These are phyloP conservation scores for Pollimyrus isidori DNA, from an alignment of 2,113 vertebrate species.

Conservation along the genomic window DNA sequence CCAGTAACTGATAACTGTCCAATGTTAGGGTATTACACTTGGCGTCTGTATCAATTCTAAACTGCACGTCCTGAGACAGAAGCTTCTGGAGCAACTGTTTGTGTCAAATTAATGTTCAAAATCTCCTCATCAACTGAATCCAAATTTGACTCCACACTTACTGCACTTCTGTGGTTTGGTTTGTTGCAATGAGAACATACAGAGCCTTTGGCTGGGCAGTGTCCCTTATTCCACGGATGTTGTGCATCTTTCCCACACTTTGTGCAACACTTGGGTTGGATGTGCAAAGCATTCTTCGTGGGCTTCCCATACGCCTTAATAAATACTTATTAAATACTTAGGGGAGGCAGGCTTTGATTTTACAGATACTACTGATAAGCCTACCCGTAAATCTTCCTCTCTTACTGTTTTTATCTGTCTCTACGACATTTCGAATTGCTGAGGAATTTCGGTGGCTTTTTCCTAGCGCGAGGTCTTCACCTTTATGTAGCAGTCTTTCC, in stretches of 20 bases:
- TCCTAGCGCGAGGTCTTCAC: not conserved
- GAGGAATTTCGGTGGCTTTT: not conserved
- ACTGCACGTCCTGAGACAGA: too few species aligned
- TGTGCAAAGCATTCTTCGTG: slow-evolving; percentile 6
- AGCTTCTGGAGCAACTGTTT: too few species aligned
- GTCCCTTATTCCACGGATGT: not conserved
- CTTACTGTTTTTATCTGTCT: not conserved
- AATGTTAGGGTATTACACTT: too few species aligned
- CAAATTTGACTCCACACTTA: too few species aligned
- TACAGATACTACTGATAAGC: not conserved
- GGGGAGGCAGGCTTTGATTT: not conserved
- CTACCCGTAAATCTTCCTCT: not conserved
- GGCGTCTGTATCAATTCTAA: too few species aligned
- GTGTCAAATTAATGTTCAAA: too few species aligned
- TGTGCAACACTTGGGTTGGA: not conserved
- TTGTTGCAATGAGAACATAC: too few species aligned
- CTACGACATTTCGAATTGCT: not conserved
- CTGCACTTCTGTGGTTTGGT: too few species aligned
- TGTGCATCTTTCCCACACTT: not conserved
- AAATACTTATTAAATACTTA: not conserved
- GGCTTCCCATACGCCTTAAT: not conserved
- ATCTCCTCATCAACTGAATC: too few species aligned
- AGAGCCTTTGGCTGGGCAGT: too few species aligned
- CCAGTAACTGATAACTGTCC: too few species aligned
- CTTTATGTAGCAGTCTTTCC: slow-evolving; percentile 25